Conservation (phyloP, 2,113 vertebrate species). For the Cebus imitator region DNA sequence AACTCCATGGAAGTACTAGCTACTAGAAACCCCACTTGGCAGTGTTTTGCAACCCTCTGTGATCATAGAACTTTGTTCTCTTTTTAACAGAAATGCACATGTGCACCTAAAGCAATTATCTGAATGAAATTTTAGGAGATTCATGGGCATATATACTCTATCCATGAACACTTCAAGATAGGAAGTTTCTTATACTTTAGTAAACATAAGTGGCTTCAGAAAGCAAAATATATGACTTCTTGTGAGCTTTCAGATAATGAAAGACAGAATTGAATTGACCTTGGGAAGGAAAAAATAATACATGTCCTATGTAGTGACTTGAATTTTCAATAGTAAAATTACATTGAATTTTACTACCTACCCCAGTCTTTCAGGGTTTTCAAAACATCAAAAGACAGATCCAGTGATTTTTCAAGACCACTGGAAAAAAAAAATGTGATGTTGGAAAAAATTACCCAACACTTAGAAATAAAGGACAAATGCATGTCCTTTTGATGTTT, state of each 20-base stretch:
- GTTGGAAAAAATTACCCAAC: not conserved
- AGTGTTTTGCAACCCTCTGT: not conserved
- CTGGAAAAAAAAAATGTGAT: not conserved
- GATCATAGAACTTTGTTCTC: not conserved
- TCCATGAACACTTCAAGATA: not conserved
- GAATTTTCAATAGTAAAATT: not conserved
- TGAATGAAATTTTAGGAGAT: not conserved
- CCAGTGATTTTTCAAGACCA: not conserved
- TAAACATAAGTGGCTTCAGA: not conserved
- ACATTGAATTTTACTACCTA: not conserved
- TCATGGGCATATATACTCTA: accelerated
- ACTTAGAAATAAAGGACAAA: not conserved
- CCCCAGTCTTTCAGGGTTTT: not conserved
- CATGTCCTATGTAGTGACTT: not conserved
- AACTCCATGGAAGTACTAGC: not conserved
- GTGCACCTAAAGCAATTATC: not conserved
- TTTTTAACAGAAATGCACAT: not conserved
- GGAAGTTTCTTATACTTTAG: not conserved
- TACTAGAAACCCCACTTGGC: too few relatives aligned
- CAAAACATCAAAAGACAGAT: not conserved
- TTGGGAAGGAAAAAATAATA: not conserved
- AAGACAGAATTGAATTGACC: not conserved
- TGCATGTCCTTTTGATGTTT: not conserved
- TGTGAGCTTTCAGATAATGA: not conserved
- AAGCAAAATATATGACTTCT: not conserved